Conservation (phyloP, 2,888 invertebrate genomes). For the Falcaria lacertinaria region DNA sequence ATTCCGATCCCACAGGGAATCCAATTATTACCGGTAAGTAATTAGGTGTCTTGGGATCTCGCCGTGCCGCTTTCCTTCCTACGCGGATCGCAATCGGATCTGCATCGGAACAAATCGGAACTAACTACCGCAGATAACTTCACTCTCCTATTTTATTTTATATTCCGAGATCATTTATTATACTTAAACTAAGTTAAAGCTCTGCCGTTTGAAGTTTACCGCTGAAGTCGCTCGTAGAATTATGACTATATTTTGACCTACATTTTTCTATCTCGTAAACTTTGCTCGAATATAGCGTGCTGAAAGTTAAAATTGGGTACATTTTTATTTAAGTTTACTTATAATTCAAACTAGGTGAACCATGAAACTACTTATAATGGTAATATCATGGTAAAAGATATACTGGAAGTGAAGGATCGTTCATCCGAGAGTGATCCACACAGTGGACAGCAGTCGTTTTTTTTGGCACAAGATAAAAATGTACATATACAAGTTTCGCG, state of each 20-base stretch:
- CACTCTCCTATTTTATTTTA: neutral
- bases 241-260: neutral
- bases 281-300: neutral
- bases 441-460: no score
- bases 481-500: no score
- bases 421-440: no score
- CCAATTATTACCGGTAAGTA: slow-evolving; percentile 38
- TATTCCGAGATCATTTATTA: neutral
- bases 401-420: no score
- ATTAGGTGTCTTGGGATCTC: slow-evolving; percentile 32
- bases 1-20: slow-evolving; percentile 28
- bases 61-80: slow-evolving; percentile 17
- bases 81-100: slow-evolving; percentile 28
- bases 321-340: neutral
- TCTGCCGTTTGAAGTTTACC: neutral
- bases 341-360: neutral
- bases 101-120: slow-evolving; percentile 17
- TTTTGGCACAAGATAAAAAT: no score
- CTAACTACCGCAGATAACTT: neutral
- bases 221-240: neutral
- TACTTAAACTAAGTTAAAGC: neutral
- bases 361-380: no score
- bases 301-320: neutral
- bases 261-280: neutral
- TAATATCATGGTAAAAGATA: no score